A percentile compares a stretch with the other conserved stretches of the same genome.
Conservation (phyloP, 2,797 vertebrate species). For the Falco columbarius region DNA sequence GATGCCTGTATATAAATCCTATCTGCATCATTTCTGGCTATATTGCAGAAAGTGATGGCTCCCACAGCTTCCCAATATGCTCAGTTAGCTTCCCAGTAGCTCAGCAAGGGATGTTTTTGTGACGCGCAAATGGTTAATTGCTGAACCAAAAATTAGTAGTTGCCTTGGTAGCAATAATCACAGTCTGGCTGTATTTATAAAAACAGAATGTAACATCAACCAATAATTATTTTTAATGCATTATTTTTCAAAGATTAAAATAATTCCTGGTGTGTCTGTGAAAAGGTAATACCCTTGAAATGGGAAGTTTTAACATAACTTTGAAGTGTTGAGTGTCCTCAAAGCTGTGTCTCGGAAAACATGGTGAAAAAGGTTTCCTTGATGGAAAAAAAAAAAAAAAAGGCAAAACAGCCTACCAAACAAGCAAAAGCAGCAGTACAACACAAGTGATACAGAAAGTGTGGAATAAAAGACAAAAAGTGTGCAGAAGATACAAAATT, state of each 20-base stretch:
- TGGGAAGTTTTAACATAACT: not conserved
- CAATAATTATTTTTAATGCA: not conserved
- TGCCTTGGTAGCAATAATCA: conserved; percentile 35
- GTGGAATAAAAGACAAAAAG: not conserved
- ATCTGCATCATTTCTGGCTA: not conserved
- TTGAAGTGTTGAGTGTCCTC: not conserved
- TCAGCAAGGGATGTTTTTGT: not conserved
- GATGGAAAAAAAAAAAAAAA: not conserved
- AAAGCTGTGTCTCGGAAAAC: not conserved
- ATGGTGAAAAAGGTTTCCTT: not conserved
- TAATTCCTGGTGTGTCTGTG: not conserved
- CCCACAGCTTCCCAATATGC: not conserved
- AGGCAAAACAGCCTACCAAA: not conserved
- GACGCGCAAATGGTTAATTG: not conserved
- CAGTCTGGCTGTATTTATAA: not conserved
- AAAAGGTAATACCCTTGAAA: not conserved
- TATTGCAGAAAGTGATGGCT: not conserved
- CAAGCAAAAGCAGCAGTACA: not conserved
- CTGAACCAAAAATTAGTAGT: not conserved
- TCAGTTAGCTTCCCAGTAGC: not conserved
- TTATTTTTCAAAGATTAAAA: conserved; percentile 15
- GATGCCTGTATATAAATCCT: not conserved
- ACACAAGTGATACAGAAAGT: not conserved
- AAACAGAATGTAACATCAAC: not conserved
- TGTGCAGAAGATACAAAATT: not conserved